Percentiles rank a stretch among this genome's conserved stretches.
Conservation (phyloP, 2,888 invertebrate species). For the Tridacna crocea region DNA sequence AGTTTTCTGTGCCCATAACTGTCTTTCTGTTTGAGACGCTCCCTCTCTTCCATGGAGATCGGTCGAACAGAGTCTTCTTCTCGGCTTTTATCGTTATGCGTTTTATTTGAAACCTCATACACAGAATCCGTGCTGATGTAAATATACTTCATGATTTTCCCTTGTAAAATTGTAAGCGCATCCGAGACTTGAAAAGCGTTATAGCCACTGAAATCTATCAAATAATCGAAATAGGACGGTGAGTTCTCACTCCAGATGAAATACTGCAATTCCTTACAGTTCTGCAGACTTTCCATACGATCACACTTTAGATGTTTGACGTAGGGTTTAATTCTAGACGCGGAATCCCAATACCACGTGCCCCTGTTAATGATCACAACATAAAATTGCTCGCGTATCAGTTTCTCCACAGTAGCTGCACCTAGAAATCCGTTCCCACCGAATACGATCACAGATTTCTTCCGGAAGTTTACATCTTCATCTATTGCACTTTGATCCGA, state of each 20-base stretch:
- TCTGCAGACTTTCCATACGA: conserved; percentile 74
- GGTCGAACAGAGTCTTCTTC: conserved; percentile 84
- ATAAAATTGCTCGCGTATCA: conserved; percentile 82
- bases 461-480: neutral
- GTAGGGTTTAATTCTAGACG: conserved; percentile 69
- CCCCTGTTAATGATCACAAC: conserved; percentile 83
- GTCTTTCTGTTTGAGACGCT: conserved; percentile 77
- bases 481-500: conserved; percentile 10
- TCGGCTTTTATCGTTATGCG: conserved; percentile 65
- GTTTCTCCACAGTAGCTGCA: conserved; percentile 80
- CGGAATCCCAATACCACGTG: conserved; percentile 85
- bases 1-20: conserved; percentile 84
- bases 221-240: conserved; percentile 81
- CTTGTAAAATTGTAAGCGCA: conserved; percentile 78
- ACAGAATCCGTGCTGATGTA: conserved; percentile 85
- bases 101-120: conserved; percentile 84
- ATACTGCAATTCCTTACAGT: conserved; percentile 64
- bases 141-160: conserved; percentile 83
- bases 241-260: conserved; percentile 76
- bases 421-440: conserved; percentile 86
- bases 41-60: conserved; percentile 70
- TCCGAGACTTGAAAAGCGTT: conserved; percentile 82
- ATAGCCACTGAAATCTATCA: conserved; percentile 85
- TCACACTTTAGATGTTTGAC: conserved; percentile 83
- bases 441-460: conserved; percentile 79